Conservation (phyloP, 2,113 vertebrate species). For the Calyptommatus sinebrachiatus region DNA sequence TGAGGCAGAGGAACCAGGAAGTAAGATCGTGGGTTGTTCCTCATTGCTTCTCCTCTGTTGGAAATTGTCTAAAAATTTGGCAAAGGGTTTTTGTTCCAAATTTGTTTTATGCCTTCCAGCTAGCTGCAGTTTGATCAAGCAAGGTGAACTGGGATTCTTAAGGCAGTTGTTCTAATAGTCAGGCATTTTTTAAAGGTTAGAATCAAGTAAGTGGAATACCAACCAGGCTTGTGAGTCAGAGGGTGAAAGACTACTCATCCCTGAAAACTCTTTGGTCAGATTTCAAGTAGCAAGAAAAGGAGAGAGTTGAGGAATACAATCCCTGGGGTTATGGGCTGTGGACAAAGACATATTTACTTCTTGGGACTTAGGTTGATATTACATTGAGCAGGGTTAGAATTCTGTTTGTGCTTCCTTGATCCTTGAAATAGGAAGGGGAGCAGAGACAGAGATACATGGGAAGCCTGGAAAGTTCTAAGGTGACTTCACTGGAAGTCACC, state of each 20-base stretch:
- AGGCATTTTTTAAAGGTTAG: neutral
- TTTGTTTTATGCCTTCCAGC: neutral
- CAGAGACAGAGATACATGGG: no score
- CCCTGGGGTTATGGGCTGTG: no score
- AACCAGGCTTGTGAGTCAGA: neutral
- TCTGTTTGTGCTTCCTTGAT: no score
- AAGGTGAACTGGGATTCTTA: neutral
- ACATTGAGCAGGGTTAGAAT: no score
- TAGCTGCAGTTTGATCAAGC: neutral
- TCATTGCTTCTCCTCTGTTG: neutral
- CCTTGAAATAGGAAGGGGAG: no score
- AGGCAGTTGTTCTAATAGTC: neutral
- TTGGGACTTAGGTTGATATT: no score
- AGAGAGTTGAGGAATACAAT: no score
- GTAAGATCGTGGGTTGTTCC: neutral
- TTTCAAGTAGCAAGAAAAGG: neutral
- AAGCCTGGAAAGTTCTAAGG: no score
- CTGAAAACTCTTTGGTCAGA: neutral
- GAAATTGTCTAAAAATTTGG: neutral
- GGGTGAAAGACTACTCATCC: neutral
- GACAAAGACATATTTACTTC: no score
- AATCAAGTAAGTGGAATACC: neutral
- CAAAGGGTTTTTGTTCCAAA: neutral
- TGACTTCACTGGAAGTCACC: no score
- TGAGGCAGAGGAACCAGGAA: neutral